Base-by-base conservation (phyloP, 2,113 vertebrate species). In the Mirza zaza region DNA sequence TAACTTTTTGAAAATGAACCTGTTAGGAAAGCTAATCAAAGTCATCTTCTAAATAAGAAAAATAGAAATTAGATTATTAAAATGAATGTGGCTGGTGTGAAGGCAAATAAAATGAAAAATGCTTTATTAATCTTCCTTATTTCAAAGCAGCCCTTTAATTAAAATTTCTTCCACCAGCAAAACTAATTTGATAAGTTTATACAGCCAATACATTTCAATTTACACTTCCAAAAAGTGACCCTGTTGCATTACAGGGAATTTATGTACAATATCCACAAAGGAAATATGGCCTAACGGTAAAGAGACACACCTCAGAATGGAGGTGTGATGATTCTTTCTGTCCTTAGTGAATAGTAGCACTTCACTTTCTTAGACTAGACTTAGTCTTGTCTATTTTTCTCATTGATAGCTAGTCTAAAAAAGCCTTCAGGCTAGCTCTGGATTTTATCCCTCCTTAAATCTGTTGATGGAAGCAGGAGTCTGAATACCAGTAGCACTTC, bases 101-200 rank as follows among this genome's bases (percentile, higher is more conserved):
- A 77, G 52, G 55, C 18, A 23, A 92, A 92, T 80, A 63, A 68
- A 93, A 90, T 75, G 25, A 92, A 92, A 95, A 92, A 18, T 29
- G 32, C 11, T 59, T 90, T 68, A 84, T 94, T 91, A 25, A 7
- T 87, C 11, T 85, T 39, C 42, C 29, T 70, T n/a, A 42, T 90
- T 94, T 96, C 65, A 92, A 82, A 92, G 71, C 32, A 75, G 73
- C 13, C n/a, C 23, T 92, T 92, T 92, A 90, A 96, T 97, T 94
- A 95, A 95, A 48, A 61, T 95, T 85, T 88, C 55, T 96, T 71
- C 70, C 79, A 88, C 71, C 59, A 65, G 76, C 25, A 81, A 90
- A 94, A 67, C 79, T 87, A 82, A 96, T 95, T 87, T 95, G 59
- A 21, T 87, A 88, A 68, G 76, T 80, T 84, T 61, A 57, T 73